Base-by-base conservation (phyloP, 2,113 vertebrate genomes). In the Brachypteracias leptosomus region DNA sequence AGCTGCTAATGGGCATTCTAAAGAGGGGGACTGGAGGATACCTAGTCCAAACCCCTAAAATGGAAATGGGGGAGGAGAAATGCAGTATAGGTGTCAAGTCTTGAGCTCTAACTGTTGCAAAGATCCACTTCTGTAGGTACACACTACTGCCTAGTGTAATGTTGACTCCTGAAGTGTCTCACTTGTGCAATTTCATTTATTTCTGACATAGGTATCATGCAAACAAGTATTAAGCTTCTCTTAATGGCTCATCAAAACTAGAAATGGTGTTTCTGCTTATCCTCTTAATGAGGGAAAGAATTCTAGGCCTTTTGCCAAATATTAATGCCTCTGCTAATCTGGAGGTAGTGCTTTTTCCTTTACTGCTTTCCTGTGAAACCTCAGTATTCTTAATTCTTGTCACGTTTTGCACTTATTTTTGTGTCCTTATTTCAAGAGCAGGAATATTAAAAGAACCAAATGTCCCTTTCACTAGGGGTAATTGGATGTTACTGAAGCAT, bases 71-170 rank as follows among this genome's bases (percentile, higher is more conserved):
- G 4, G 21, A 26, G 21, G 10, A 65, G 44, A 54, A 78, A 25
- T 42, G 49, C 16, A 42, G 15, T 35, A 17, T 24, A 78, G 25
- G 10, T 66, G 12, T 36, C 19, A 57, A n/a, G 5, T 63, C 19
- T 6, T 54, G 44, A 91, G 22, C 54, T 68, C 20, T 66, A 33
- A 51, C 28, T 33, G 29, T 59, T 78, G 57, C 33, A 24, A 8
- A 67, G 71, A 22, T 38, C 12, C 8, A 1, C 16, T 72, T 67
- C 7, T 46, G 3, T 76, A 79, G 38, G 20, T 81, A n/a, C 4
- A 2, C 0, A 0, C 12, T 55, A 12, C 11, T 66, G 84, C 13
- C 16, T 66, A 54, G 21, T 20, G 17, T 73, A 67, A 65, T n/a
- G 7, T 7, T 47, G 11, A 59, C 22, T 88, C 12, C 26, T 10